A percentile compares a stretch with the other conserved stretches of the same genome.
These are phyloP conservation scores for Drosophila kuntzei DNA, from an alignment of 2,888 invertebrate genomes.

Conservation along the genomic window DNA sequence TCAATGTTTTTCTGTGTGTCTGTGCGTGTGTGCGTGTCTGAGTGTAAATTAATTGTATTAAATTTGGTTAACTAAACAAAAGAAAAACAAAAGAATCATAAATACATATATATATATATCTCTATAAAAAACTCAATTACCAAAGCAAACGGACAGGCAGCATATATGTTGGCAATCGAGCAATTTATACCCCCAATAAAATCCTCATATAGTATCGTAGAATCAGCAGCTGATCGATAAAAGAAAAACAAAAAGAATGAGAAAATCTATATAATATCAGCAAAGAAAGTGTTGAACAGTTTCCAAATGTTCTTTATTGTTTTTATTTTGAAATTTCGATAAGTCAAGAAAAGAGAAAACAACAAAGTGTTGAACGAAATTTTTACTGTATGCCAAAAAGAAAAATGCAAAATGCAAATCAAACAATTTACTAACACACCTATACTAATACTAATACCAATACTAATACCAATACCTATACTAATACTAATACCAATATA, in stretches of 20 bases:
- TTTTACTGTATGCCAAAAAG: slow-evolving; percentile 43
- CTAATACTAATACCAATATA: slow-evolving; percentile 25
- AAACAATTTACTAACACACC: slow-evolving; percentile 28
- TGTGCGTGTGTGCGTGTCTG: slow-evolving; percentile 48
- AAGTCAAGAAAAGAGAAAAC: slow-evolving; percentile 53
- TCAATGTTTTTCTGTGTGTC: slow-evolving; percentile 78
- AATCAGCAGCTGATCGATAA: slow-evolving; percentile 57
- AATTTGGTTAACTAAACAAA: slow-evolving; percentile 77
- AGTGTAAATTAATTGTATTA: slow-evolving; percentile 78
- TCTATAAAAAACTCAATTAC: slow-evolving; percentile 37
- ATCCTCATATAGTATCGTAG: slow-evolving; percentile 54
- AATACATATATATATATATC: slow-evolving; percentile 23
- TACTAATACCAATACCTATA: slow-evolving; percentile 14
- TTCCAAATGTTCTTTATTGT: slow-evolving; percentile 54
- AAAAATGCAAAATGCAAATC: slow-evolving; percentile 47
- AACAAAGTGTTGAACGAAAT: slow-evolving; percentile 50
- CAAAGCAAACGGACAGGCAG: slow-evolving; percentile 85
- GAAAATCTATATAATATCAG: slow-evolving; percentile 1
- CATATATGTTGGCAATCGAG: slow-evolving; percentile 86
- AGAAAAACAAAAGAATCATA: slow-evolving; percentile 23
- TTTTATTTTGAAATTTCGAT: slow-evolving; percentile 76
- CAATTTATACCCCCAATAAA: slow-evolving; percentile 71
- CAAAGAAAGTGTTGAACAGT: slow-evolving; percentile 29
- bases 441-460: slow-evolving; percentile 11
- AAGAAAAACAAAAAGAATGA: slow-evolving; percentile 6